Evolutionary conservation across 2,888 invertebrate species (phyloP), one percentile per base, ranked within the genome.

Genomic region (Limnephilus auricula): DNA sequence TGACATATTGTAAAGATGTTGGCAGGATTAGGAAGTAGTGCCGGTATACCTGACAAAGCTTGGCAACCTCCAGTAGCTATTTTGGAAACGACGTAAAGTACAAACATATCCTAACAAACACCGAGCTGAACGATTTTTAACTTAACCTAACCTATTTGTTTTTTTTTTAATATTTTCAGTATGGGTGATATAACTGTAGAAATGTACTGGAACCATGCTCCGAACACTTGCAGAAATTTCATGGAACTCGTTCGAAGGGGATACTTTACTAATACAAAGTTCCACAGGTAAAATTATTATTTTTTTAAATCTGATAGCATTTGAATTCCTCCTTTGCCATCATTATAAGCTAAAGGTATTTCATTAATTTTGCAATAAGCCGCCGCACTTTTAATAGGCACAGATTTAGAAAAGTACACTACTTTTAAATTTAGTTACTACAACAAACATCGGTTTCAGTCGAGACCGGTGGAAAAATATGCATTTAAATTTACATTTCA

Each of bases 131-230:
- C 25, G 15, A 32, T 82, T 82, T 3, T 30, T 83, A 34, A 6
- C n/a, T 84, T 6, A n/a, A 2, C n/a, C n/a, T 37, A 18, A 37
- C n/a, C 25, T 37, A 25, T 37, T 84, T 25, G 15, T 25, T 37
- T 34, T n/a, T 79, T 31, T 85, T n/a, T n/a, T n/a, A n/a, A 79
- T 91, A 32, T 83, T 93, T 89, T 83, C 65, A 98, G 98, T 85
- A 99, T 99, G 99, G 99, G 99, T 0, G 98, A 98, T 94, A 96
- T 99, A 89, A 96, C 97, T 0, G 95, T 99, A 88, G 99, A 99
- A 95, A 96, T 99, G 93, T 99, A 99, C 94, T 99, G 99, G 99
- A 98, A 99, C 94, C 99, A 99, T 94, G 98, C 99, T 0, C 99
- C 99, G n/a, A 97, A 97, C 93, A 99, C 99, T 0, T 99, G 99